Conservation (phyloP, 2,797 vertebrate species). For the Eulemur rubriventer region DNA sequence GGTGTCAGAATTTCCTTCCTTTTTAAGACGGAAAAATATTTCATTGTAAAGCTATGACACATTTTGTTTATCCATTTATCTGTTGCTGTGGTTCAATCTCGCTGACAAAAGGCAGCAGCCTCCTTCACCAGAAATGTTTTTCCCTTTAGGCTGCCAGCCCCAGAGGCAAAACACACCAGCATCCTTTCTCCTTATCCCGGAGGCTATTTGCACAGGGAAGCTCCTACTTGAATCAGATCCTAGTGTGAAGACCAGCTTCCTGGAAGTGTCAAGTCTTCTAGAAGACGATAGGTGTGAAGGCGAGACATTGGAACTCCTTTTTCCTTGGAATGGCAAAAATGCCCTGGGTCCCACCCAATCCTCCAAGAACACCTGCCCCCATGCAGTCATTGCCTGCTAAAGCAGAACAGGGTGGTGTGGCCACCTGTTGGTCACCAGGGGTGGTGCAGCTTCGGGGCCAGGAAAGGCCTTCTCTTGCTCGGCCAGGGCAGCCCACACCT, state of each 20-base stretch:
- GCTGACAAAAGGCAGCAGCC: not conserved
- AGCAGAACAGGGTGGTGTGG: conserved; percentile 18
- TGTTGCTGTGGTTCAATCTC: not conserved
- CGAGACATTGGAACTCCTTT: not conserved
- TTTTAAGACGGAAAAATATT: conserved; percentile 5
- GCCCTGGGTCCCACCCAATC: not conserved
- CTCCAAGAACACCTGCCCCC: not conserved
- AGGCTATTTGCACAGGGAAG: not conserved
- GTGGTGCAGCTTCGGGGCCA: not conserved
- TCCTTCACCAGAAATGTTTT: not conserved
- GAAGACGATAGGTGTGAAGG: not conserved
- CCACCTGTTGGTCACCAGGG: conserved; percentile 30
- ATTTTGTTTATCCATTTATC: not conserved
- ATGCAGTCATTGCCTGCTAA: not conserved
- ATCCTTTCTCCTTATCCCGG: not conserved
- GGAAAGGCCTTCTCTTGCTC: not conserved
- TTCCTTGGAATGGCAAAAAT: not conserved
- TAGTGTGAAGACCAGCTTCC: not conserved
- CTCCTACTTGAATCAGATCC: not conserved
- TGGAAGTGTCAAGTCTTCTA: not conserved
- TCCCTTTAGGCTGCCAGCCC: not conserved
- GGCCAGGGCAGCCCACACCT: not conserved
- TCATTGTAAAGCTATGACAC: not conserved
- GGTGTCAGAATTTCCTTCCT: not conserved
- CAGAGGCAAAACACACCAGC: not conserved